Base-by-base conservation (phyloP, 2,113 vertebrate species). In the Boulengeromyrus knoepffleri region DNA sequence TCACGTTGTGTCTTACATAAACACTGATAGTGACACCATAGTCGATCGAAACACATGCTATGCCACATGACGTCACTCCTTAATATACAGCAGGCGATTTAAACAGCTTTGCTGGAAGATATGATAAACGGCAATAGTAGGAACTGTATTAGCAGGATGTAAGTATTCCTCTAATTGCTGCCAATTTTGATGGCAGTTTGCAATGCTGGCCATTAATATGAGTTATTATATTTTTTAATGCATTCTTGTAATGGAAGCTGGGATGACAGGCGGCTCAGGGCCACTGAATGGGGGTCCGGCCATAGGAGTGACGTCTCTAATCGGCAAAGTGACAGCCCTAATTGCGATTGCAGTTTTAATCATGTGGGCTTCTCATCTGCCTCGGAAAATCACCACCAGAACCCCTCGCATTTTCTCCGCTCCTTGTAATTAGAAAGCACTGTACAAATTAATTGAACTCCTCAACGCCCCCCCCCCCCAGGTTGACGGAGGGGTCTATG, bases 231-330 rank as follows among this genome's bases (percentile, higher is more conserved):
- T 56, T 53, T 46, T 66, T 80, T 80, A 56, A 83, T 36, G 86
- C 17, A 89, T 53, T 39, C 36, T 83, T 89, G 47, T 83, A 89
- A 83, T 92, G 66, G 90, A 91, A 89, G 10, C 17, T 46, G 89
- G 92, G 66, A 84, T 92, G 92, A 92, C 87, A 89, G 92, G 91
- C 85, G 89, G 66, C 89, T 89, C 89, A 88, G 50, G 87, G 88
- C 56, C 91, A 90, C 56, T 47, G 4, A 39, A 88, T 90, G 74
- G 56, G 45, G 36, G n/a, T 56, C 47, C n/a, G 49, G 49, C 47
- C 47, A n/a, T 86, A 6, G 89, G 90, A 90, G 39, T 86, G 56
- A 58, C n/a, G 77, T 52, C 86, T 88, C 66, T 88, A 87, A 87
- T 90, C 84, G 88, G 36, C 42, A 45, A n/a, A 90, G 47, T 45